Evolutionary conservation across 2,888 invertebrate genomes (phyloP).

Genomic region (Tuta absoluta): DNA sequence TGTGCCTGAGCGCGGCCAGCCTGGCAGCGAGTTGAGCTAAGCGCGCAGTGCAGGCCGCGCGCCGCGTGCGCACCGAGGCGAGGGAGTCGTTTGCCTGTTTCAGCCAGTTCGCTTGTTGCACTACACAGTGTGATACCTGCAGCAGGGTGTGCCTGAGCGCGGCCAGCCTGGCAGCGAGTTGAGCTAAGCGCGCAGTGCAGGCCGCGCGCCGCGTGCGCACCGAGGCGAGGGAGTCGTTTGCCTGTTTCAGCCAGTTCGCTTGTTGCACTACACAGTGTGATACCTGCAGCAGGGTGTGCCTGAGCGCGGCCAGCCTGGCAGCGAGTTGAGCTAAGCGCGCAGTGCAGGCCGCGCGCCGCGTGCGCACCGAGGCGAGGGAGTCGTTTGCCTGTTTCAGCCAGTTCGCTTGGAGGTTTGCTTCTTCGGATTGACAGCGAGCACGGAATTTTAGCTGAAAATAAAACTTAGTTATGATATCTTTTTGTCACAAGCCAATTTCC

Average conservation of each 20-base stretch:
- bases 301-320: constrained; percentile 88
- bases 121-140: neutral
- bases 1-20: neutral
- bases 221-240: neutral
- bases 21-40: neutral
- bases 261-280: neutral
- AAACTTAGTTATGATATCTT: neutral
- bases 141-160: neutral
- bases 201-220: neutral
- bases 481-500: neutral
- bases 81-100: neutral
- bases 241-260: neutral
- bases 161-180: neutral
- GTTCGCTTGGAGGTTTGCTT: constrained; percentile 90
- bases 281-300: constrained; percentile 90
- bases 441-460: constrained; percentile 84
- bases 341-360: constrained; percentile 89
- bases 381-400: constrained; percentile 90
- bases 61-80: neutral
- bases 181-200: neutral
- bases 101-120: neutral
- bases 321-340: constrained; percentile 91
- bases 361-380: constrained; percentile 88
- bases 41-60: neutral
- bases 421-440: constrained; percentile 90